Conservation (phyloP, 37 sponge, comb jelly and placozoan species). For the Halisarca cf. caerulea region DNA sequence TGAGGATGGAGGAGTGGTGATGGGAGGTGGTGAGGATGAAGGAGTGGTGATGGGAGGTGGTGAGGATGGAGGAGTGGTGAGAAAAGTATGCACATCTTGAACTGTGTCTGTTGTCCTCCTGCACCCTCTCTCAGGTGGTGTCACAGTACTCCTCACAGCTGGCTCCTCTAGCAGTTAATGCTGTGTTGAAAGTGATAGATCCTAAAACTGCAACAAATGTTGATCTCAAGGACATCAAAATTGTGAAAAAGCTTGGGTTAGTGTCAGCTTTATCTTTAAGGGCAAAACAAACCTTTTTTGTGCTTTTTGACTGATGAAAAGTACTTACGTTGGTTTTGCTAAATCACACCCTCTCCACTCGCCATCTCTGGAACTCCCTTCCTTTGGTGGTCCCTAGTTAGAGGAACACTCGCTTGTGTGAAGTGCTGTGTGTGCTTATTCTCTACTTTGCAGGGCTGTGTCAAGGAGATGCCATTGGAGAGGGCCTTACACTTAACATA, state of each 20-base stretch:
- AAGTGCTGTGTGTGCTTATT: no score
- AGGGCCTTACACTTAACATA: no score
- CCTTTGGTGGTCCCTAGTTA: background rate
- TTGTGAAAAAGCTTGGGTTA: slow-evolving; percentile 84
- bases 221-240: slow-evolving; percentile 93
- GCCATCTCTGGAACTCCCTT: background rate
- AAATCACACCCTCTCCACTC: slow-evolving; percentile 13
- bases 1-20: no score
- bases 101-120: no score
- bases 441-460: no score
- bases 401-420: background rate
- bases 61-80: no score
- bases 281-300: background rate
- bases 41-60: no score
- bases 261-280: background rate
- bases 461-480: no score
- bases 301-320: background rate
- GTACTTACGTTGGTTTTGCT: background rate
- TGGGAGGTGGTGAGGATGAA: no score
- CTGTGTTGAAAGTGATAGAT: slow-evolving; percentile 92
- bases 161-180: slow-evolving; percentile 95
- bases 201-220: slow-evolving; percentile 92
- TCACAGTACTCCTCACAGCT: slow-evolving; percentile 94
- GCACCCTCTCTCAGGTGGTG: slow-evolving; percentile 72
- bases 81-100: no score